Evolutionary conservation across 2,888 invertebrate genomes (phyloP).

Genomic region (Lepidochitona cinerea): DNA sequence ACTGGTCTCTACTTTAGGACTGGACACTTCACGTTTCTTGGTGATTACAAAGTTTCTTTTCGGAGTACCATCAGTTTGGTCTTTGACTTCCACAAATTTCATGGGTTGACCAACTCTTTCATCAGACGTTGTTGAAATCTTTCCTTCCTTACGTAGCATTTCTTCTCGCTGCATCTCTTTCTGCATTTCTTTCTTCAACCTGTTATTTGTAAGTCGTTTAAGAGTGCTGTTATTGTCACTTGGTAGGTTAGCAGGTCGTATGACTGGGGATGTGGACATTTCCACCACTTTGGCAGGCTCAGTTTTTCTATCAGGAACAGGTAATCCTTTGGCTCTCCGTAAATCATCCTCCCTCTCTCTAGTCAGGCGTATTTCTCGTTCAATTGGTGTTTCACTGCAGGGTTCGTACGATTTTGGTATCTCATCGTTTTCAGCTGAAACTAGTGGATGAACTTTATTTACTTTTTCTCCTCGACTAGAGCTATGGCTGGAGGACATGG

Average conservation of each 20-base stretch:
- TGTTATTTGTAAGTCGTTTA: constrained; percentile 73
- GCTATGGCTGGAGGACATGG: constrained; percentile 42
- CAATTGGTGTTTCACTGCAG: constrained; percentile 73
- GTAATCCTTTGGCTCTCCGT: constrained; percentile 64
- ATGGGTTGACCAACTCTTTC: constrained; percentile 72
- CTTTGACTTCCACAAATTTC: constrained; percentile 53
- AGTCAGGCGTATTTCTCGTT: constrained; percentile 73
- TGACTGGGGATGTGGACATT: neutral
- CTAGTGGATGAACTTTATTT: constrained; percentile 9
- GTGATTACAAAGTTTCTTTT: constrained; percentile 57
- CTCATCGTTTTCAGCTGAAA: constrained; percentile 15
- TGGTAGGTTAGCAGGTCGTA: neutral
- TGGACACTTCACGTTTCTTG: constrained; percentile 3
- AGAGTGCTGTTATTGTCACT: constrained; percentile 40
- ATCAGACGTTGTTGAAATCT: constrained; percentile 75
- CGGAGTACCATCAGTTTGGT: constrained; percentile 26
- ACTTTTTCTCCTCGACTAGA: constrained; percentile 27
- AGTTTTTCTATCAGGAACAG: constrained; percentile 38
- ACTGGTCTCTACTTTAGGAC: neutral
- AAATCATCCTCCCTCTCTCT: constrained; percentile 74
- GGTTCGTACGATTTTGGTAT: constrained; percentile 19
- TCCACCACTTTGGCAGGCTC: constrained; percentile 13
- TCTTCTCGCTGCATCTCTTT: constrained; percentile 88
- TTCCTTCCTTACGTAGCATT: constrained; percentile 80
- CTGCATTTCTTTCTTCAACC: constrained; percentile 91